phyloP scores from a whole-genome alignment of 2,888 invertebrate genomes.

The Diloba caeruleocephala region DNA sequence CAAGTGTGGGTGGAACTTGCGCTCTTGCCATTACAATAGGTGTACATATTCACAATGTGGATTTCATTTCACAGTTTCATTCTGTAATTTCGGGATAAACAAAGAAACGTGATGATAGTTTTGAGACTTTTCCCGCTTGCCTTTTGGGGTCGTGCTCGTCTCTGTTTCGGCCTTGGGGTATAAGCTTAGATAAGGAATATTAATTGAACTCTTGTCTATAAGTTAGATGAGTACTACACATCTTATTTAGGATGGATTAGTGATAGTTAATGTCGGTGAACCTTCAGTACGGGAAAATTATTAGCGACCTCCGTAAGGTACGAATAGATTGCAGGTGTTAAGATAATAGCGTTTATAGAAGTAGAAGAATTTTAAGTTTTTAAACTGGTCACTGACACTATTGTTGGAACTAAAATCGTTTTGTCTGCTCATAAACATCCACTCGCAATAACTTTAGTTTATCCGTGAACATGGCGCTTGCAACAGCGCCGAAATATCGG shows the following conservation, averaged over 20 bases:
- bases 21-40: background rate
- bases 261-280: no score
- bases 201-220: conserved; percentile 26
- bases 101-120: background rate
- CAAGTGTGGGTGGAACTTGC: conserved; percentile 32
- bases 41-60: background rate
- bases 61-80: background rate
- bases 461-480: no score
- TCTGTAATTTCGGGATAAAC: background rate
- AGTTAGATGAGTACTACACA: background rate
- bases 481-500: no score
- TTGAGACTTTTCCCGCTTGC: background rate
- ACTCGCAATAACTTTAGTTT: no score
- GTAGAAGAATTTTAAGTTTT: no score
- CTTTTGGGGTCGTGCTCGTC: background rate
- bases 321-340: no score
- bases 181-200: conserved; percentile 28
- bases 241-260: conserved; percentile 11
- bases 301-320: no score
- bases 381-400: no score
- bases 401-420: no score
- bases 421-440: no score
- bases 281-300: no score
- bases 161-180: conserved; percentile 7
- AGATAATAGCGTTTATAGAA: no score